phyloP scores from a whole-genome alignment of 2,797 vertebrate genomes.

The Trichosurus vulpecula region DNA sequence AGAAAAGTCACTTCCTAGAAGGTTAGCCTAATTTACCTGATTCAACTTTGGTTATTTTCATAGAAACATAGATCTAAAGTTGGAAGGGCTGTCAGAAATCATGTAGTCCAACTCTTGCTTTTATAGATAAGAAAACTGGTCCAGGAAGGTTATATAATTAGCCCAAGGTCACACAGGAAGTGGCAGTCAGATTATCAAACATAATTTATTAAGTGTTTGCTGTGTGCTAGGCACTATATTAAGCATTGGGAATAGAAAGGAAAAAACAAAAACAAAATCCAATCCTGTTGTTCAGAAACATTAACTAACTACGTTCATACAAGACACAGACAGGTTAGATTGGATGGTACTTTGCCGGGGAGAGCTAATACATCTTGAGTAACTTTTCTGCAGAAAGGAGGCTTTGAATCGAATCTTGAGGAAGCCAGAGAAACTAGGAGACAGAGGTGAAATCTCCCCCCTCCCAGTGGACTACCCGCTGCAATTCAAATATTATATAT shows the following conservation, averaged over 20 bases:
- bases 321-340: neutral
- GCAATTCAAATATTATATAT: neutral
- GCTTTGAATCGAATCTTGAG: neutral
- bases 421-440: neutral
- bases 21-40: neutral
- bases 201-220: neutral
- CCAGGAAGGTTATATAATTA: neutral
- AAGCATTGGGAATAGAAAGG: neutral
- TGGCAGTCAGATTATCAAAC: neutral
- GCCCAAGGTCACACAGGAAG: neutral
- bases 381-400: neutral
- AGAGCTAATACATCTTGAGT: neutral
- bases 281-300: neutral
- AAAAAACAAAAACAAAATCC: neutral
- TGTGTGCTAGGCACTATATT: neutral
- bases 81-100: neutral
- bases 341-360: neutral
- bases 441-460: neutral
- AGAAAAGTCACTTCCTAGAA: neutral
- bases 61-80: conserved; percentile 11
- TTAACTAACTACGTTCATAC: neutral
- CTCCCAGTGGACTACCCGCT: neutral
- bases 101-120: neutral
- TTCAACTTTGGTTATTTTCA: neutral
- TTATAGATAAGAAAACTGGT: neutral